A percentile compares a stretch with the other conserved stretches of the same genome.
Conservation (phyloP, 2,113 vertebrate genomes). For the Furnarius figulus region DNA sequence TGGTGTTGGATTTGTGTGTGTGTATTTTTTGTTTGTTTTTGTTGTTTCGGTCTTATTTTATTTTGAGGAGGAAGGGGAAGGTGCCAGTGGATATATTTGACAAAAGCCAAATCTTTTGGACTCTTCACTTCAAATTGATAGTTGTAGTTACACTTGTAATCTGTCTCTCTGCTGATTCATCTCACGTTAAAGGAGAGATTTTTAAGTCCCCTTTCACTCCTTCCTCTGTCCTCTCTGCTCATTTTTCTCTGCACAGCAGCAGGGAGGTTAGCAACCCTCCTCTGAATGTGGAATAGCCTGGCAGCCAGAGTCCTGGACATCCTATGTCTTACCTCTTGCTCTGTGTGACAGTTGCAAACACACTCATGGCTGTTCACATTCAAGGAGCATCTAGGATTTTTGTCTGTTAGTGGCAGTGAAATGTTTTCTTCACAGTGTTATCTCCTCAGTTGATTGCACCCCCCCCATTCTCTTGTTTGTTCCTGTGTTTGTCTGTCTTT, state of each 20-base stretch:
- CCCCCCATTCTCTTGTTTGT: neutral
- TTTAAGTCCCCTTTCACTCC: neutral
- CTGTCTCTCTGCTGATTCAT: conserved; percentile 33
- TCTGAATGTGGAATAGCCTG: conserved; percentile 24
- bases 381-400: neutral
- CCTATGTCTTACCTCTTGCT: neutral
- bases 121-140: neutral
- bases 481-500: neutral
- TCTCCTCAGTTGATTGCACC: neutral
- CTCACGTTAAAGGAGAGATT: conserved; percentile 4
- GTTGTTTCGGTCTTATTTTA: neutral
- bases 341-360: neutral
- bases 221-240: neutral
- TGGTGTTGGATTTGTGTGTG: neutral
- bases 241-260: neutral
- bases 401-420: neutral
- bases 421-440: conserved; percentile 33
- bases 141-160: neutral
- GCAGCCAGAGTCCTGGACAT: neutral
- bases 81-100: neutral
- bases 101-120: neutral
- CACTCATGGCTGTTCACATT: neutral
- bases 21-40: neutral
- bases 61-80: neutral
- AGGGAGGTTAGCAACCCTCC: conserved; percentile 9